Conservation (phyloP, 2,797 vertebrate species). For the Xiphorhynchus erythropygius region DNA sequence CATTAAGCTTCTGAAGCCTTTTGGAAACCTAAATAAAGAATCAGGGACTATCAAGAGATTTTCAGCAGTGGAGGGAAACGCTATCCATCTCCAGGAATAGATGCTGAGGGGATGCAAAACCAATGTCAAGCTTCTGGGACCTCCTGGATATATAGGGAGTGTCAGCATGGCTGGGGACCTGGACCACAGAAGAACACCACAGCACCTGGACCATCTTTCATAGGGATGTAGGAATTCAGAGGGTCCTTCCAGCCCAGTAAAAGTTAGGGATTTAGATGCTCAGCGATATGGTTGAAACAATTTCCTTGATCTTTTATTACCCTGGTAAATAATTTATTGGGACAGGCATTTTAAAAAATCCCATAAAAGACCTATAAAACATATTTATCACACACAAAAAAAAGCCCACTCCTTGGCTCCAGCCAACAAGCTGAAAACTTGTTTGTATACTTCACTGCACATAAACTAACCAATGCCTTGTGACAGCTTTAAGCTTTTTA, state of each 20-base stretch:
- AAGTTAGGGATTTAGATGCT: conserved; percentile 75
- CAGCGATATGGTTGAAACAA: conserved; percentile 54
- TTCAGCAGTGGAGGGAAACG: background rate
- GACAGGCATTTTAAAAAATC: conserved; percentile 69
- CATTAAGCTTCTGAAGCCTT: background rate
- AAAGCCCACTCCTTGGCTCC: background rate
- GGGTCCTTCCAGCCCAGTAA: conserved; percentile 56
- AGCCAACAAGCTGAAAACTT: conserved; percentile 66
- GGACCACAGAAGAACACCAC: background rate
- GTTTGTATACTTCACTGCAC: conserved; percentile 61
- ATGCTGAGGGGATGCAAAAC: background rate
- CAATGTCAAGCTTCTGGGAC: background rate
- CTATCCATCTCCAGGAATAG: background rate
- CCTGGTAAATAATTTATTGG: conserved; percentile 79
- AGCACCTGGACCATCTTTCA: background rate
- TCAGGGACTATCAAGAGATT: background rate
- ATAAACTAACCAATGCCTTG: conserved; percentile 57
- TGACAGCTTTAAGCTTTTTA: conserved; percentile 68
- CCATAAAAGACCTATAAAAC: conserved; percentile 77
- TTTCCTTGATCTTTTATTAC: conserved; percentile 78
- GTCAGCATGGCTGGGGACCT: background rate
- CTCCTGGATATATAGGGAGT: background rate
- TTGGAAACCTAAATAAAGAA: background rate
- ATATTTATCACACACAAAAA: conserved; percentile 66
- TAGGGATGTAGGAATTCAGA: background rate